phyloP scores from a whole-genome alignment of 2,113 vertebrate species.

The Varanus salvator region DNA sequence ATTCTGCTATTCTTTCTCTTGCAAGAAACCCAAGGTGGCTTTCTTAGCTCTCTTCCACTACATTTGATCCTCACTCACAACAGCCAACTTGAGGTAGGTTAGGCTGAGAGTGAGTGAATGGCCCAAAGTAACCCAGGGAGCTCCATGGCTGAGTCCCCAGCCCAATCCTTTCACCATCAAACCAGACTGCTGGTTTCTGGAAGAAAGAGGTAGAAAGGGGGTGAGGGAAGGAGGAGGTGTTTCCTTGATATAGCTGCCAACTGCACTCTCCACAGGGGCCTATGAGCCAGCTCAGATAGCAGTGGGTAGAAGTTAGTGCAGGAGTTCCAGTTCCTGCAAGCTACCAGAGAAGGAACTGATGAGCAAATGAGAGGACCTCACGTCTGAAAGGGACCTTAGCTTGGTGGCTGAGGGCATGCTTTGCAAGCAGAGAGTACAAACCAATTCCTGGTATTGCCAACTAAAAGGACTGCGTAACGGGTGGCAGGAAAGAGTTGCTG shows the following conservation, averaged over 20 bases:
- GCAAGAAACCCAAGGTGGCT: too few species aligned
- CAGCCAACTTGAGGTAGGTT: too few species aligned
- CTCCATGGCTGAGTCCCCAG: too few species aligned
- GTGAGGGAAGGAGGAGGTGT: neutral
- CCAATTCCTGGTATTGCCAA: neutral
- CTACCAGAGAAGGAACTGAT: neutral
- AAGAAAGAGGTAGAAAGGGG: neutral
- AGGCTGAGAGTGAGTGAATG: too few species aligned
- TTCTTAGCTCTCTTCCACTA: too few species aligned
- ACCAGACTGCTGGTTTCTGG: neutral
- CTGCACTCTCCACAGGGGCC: neutral
- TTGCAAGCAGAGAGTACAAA: neutral
- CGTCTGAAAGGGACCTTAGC: neutral
- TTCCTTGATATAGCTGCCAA: neutral
- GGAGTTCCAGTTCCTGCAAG: neutral
- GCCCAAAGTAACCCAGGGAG: too few species aligned
- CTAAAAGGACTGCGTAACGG: neutral
- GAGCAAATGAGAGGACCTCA: neutral
- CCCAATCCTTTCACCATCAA: too few species aligned
- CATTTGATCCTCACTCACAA: too few species aligned
- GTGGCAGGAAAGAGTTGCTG: neutral
- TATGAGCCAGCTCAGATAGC: neutral
- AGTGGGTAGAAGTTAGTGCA: neutral
- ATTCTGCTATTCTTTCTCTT: too few species aligned
- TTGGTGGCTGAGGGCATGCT: neutral